Evolutionary conservation across 1,140 invertebrate genomes (phyloP).

Genomic region (Zaprionus lachaisei): DNA sequence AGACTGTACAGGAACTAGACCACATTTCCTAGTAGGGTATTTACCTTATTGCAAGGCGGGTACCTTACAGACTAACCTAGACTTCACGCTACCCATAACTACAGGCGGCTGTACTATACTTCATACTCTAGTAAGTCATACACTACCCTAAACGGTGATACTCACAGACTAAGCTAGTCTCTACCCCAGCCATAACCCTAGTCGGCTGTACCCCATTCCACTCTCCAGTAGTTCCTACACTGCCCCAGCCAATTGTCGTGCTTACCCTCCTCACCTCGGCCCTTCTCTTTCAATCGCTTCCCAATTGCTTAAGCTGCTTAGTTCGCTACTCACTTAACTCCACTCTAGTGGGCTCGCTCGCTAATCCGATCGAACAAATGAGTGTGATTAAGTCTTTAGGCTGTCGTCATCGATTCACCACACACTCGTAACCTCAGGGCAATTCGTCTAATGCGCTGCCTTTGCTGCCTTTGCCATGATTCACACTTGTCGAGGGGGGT

Average conservation of each 20-base stretch:
- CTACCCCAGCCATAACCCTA: background rate
- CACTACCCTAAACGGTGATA: too few species aligned
- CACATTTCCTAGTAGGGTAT: too few species aligned
- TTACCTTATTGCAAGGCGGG: too few species aligned
- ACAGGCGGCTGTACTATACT: too few species aligned
- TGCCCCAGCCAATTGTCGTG: background rate
- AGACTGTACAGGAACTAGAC: too few species aligned
- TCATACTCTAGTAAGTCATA: too few species aligned
- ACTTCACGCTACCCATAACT: too few species aligned
- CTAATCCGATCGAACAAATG: slow-evolving; percentile 7
- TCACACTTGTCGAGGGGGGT: background rate
- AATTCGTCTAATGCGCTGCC: background rate
- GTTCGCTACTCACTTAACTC: background rate
- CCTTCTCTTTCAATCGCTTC: background rate
- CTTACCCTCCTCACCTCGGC: background rate
- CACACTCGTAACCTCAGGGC: background rate
- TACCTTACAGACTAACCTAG: too few species aligned
- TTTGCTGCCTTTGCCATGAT: background rate
- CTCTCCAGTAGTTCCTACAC: background rate
- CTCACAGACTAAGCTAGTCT: too few species aligned
- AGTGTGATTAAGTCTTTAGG: background rate
- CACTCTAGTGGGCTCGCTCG: background rate
- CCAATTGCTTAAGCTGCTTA: background rate
- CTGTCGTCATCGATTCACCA: slow-evolving; percentile 3
- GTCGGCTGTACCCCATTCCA: background rate